These are phyloP conservation scores for Plodia interpunctella DNA, from an alignment of 1,140 invertebrate genomes.

Conservation along the genomic window DNA sequence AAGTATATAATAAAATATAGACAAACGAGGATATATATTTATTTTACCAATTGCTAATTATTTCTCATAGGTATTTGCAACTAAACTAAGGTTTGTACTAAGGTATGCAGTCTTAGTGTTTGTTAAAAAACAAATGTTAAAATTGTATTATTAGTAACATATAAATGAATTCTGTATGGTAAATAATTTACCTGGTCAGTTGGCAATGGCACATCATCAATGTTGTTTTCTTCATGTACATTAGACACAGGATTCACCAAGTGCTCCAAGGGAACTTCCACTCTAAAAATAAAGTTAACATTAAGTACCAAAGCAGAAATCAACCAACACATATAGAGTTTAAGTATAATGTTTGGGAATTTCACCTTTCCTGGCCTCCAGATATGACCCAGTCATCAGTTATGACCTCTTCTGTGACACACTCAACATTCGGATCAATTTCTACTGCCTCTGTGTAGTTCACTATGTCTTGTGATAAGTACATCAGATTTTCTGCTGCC, in stretches of 20 bases:
- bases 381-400: conserved; percentile 86
- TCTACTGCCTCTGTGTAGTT: conserved; percentile 63
- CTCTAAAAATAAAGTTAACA: conserved; percentile 70
- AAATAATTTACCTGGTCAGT: conserved; percentile 80
- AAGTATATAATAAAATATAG: too few species aligned
- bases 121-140: too few species aligned
- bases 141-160: too few species aligned
- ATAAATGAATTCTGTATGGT: too few species aligned
- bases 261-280: conserved; percentile 82
- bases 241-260: conserved; percentile 72
- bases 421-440: conserved; percentile 79
- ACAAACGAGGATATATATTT: too few species aligned
- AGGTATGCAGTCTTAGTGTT: too few species aligned
- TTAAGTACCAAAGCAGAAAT: background rate
- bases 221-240: conserved; percentile 82
- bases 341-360: conserved; percentile 3
- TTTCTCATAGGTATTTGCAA: too few species aligned
- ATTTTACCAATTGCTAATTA: too few species aligned
- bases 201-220: conserved; percentile 86
- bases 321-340: background rate
- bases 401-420: conserved; percentile 87
- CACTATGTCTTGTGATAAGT: conserved; percentile 78
- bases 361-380: conserved; percentile 83
- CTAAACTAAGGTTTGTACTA: too few species aligned
- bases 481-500: conserved; percentile 80